A percentile compares a stretch with the other conserved stretches of the same genome.
Conservation (phyloP, 2,797 vertebrate species). For the Tamandua tetradactyla region DNA sequence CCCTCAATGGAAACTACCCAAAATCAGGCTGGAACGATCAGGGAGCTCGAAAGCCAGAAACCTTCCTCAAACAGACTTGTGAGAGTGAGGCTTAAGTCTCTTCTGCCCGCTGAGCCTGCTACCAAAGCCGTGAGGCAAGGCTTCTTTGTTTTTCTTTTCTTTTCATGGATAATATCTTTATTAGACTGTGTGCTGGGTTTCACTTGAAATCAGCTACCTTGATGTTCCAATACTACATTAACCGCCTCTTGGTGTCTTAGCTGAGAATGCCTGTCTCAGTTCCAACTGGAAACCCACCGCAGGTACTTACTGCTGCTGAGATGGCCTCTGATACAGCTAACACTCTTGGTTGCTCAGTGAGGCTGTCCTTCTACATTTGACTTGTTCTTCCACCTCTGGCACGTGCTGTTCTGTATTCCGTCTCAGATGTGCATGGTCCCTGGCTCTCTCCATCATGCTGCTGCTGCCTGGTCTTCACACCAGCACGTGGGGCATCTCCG, state of each 20-base stretch:
- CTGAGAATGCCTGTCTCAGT: background rate
- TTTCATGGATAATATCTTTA: no score
- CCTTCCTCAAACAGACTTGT: background rate
- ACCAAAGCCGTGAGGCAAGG: background rate
- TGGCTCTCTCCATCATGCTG: no score
- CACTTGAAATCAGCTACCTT: no score
- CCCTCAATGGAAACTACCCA: background rate
- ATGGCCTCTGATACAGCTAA: background rate
- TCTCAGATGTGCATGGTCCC: no score
- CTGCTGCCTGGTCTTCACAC: no score
- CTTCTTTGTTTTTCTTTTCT: no score
- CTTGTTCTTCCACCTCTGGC: no score
- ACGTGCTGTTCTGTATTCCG: background rate
- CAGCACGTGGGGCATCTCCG: no score
- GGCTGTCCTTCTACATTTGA: no score
- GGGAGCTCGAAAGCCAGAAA: background rate
- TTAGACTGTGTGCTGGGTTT: no score
- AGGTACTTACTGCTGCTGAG: background rate
- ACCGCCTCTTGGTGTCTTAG: background rate
- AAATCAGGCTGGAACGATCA: background rate
- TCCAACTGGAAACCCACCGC: background rate
- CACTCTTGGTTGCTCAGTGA: background rate
- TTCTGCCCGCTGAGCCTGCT: background rate
- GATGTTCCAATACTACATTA: background rate
- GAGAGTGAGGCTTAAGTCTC: background rate